Base-by-base conservation (phyloP, 2,888 invertebrate species). In the Hemicrepidius hirtus region DNA sequence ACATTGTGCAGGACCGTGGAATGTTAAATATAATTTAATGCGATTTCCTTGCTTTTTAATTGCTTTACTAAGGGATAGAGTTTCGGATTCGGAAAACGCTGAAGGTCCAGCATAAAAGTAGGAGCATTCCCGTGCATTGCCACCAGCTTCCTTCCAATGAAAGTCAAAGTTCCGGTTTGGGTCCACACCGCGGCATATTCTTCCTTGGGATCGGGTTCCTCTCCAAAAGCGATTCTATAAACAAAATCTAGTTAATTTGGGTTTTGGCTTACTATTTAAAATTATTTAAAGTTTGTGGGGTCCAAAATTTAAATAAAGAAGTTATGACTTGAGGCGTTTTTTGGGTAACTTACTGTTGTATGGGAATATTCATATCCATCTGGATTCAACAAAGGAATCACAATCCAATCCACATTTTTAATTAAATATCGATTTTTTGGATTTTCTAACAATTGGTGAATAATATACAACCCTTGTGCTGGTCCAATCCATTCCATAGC, bases 91-190 rank as follows among this genome's bases (percentile, higher is more conserved):
- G 0, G 89, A 89, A 78, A 88, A 88, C 3, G 87, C 80, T 7
- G 68, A 53, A 1, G 82, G 74, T 10, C 89, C 89, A 20, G 83
- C 82, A 77, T 84, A 88, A 12, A 82, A 84, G n/a, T 86, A 85
- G 16, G 82, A 80, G 76, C 88, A 88, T 3, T 79, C 78, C 24
- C 79, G 68, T 21, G 65, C 57, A 64, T 79, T 79, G 5, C 82
- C 21, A 57, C 79, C 79, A 13, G 89, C 21, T 62, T 72, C 89
- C 86, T 89, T 91, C 94, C 94, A 95, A 71, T 89, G 86, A 80
- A 90, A 90, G 63, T 89, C 93, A 79, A 91, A 95, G 86, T 95
- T 95, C 0, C 95, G 87, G 84, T 95, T 95, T 0, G 91, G 91
- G 80, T 95, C 95, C 0, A 91, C 91, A 12, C 95, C 95, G 2